phyloP scores from a whole-genome alignment of 2,113 vertebrate species.

The Chroicocephalus ridibundus region DNA sequence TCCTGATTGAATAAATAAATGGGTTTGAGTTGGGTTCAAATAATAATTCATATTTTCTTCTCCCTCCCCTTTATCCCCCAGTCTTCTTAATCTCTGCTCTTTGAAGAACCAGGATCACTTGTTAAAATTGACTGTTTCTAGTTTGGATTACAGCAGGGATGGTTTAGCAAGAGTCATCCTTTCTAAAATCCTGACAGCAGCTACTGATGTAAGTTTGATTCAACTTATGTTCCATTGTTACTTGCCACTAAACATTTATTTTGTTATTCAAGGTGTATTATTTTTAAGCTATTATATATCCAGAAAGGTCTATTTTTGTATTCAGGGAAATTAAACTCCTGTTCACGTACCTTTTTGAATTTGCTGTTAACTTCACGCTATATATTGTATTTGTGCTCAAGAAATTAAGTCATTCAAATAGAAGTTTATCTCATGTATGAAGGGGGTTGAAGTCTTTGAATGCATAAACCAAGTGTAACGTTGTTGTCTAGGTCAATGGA shows the following conservation, averaged over 20 bases:
- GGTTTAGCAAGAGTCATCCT: constrained; percentile 95
- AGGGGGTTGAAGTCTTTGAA: background rate
- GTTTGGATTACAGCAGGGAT: constrained; percentile 96
- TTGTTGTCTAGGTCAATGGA: background rate
- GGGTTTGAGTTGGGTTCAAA: background rate
- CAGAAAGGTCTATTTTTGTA: background rate
- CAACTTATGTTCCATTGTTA: background rate
- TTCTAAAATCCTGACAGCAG: constrained; percentile 95
- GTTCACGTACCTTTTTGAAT: background rate
- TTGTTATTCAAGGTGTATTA: background rate
- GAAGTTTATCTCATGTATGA: background rate
- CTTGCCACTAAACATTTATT: background rate
- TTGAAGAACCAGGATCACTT: constrained; percentile 97
- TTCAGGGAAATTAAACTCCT: background rate
- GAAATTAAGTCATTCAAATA: background rate
- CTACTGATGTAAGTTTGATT: constrained; percentile 87
- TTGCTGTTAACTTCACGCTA: fast-evolving
- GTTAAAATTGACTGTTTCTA: constrained; percentile 93
- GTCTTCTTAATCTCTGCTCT: constrained; percentile 95
- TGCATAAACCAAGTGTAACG: background rate
- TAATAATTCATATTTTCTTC: background rate
- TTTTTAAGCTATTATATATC: background rate
- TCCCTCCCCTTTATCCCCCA: constrained; percentile 15
- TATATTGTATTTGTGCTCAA: background rate
- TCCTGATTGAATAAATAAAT: background rate